Evolutionary conservation across 2,113 vertebrate genomes (phyloP).

Genomic region (Takifugu flavidus): DNA sequence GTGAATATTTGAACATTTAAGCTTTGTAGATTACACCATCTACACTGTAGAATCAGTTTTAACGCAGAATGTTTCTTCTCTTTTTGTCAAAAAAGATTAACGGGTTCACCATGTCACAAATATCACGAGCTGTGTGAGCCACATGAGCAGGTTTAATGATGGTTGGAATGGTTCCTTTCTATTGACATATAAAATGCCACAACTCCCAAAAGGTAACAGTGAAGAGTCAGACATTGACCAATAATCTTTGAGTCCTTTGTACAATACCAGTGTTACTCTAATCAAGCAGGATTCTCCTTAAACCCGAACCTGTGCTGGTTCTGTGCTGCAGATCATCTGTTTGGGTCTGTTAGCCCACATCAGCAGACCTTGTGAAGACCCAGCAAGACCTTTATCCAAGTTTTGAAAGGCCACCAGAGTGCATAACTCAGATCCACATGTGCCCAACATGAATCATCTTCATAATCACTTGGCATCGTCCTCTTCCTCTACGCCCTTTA

Average conservation of each 20-base stretch:
- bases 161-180: no score
- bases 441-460: conserved; percentile 45
- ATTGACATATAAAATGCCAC: no score
- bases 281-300: no score
- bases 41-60: not conserved
- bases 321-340: conserved; percentile 29
- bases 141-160: no score
- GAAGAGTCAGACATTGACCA: no score
- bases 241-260: no score
- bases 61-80: conserved; percentile 6
- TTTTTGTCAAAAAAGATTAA: not conserved
- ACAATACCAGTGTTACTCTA: no score
- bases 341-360: conserved; percentile 31
- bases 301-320: no score
- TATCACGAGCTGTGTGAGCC: no score
- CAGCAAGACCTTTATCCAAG: conserved; percentile 24
- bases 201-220: no score
- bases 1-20: not conserved
- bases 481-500: conserved; percentile 19
- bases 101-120: no score
- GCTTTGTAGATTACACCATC: not conserved
- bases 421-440: conserved; percentile 49
- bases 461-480: conserved; percentile 49
- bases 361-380: conserved; percentile 25
- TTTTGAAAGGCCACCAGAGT: conserved; percentile 42